Conservation (phyloP, 2,797 vertebrate species). For the Onychomys torridus region DNA sequence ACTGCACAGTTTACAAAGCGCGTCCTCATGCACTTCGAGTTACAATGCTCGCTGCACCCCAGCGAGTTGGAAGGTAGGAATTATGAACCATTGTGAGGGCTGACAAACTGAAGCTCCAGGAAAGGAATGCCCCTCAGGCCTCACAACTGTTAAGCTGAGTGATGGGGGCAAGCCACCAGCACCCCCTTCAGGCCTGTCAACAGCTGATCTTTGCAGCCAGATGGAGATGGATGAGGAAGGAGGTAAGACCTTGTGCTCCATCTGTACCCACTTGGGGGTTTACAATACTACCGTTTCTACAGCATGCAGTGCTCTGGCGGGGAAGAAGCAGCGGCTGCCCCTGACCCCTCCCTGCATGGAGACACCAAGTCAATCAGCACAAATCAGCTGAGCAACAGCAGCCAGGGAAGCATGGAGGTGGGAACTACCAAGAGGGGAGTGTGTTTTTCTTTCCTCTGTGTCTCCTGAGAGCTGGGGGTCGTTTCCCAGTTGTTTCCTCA, state of each 20-base stretch:
- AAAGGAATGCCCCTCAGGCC: not conserved
- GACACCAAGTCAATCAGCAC: not conserved
- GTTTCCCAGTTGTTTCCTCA: not conserved
- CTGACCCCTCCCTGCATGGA: fast-evolving
- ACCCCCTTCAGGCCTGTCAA: not conserved
- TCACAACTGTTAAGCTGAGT: not conserved
- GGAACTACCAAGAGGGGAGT: not conserved
- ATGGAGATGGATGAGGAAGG: not conserved
- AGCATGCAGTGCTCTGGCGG: not conserved
- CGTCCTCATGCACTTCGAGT: fast-evolving
- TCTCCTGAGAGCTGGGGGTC: not conserved
- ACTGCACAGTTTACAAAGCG: not conserved
- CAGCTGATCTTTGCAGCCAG: not conserved
- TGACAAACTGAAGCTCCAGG: not conserved
- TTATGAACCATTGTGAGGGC: not conserved
- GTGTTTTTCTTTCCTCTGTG: not conserved
- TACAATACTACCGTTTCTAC: not conserved
- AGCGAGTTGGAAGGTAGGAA: not conserved
- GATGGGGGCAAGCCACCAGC: not conserved
- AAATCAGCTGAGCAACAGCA: not conserved
- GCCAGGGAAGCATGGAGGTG: fast-evolving
- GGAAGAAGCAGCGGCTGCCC: not conserved
- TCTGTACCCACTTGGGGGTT: not conserved
- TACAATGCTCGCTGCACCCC: not conserved
- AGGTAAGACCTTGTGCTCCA: not conserved